A percentile compares a stretch with the other conserved stretches of the same genome.
These are phyloP conservation scores for Limonius californicus DNA, from an alignment of 1,140 invertebrate species.

Conservation along the genomic window DNA sequence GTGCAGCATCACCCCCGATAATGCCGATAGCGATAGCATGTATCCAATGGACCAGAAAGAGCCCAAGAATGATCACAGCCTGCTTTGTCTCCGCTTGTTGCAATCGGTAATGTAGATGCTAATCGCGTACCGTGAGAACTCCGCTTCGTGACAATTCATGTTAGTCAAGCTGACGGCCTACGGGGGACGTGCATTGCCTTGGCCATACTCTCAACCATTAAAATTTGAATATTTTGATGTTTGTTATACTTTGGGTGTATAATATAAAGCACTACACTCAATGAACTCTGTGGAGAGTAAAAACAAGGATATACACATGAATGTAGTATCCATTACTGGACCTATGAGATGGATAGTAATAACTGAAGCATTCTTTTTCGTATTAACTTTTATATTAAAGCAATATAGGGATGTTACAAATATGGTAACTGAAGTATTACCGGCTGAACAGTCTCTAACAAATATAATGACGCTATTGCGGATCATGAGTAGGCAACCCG, in stretches of 20 bases:
- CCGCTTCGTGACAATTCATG: slow-evolving; percentile 33
- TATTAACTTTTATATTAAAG: too few species aligned
- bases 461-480: too few species aligned
- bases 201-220: slow-evolving; percentile 1
- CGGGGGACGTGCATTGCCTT: slow-evolving; percentile 6
- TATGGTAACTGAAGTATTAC: too few species aligned
- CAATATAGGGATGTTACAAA: too few species aligned
- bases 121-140: slow-evolving; percentile 34
- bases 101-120: slow-evolving; percentile 37
- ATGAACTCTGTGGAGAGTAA: background rate
- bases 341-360: too few species aligned
- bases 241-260: background rate
- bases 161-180: slow-evolving; percentile 26
- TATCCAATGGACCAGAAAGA: slow-evolving; percentile 16
- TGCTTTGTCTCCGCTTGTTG: slow-evolving; percentile 29
- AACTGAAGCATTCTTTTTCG: too few species aligned
- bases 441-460: too few species aligned
- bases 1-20: slow-evolving; percentile 13
- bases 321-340: too few species aligned
- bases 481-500: too few species aligned
- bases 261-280: background rate
- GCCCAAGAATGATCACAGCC: background rate
- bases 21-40: slow-evolving; percentile 13
- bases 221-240: slow-evolving; percentile 1
- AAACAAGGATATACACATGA: background rate